phyloP scores from a whole-genome alignment of 2,888 invertebrate species.

The Iselma pallidipennis region DNA sequence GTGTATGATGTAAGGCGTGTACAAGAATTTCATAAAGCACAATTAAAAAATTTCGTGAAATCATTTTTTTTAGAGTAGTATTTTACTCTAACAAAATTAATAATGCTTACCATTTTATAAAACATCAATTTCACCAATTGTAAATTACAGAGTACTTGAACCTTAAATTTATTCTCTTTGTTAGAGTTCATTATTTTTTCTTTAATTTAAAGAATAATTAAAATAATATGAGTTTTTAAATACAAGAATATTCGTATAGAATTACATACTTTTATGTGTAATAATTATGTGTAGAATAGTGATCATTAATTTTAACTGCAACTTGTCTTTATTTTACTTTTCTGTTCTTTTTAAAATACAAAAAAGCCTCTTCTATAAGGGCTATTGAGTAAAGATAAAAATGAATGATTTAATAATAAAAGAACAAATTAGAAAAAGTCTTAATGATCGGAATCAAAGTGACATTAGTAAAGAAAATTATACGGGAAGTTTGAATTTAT shows the following conservation, averaged over 20 bases:
- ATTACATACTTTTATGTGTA: neutral
- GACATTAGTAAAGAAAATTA: slow-evolving; percentile 44
- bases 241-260: neutral
- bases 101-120: neutral
- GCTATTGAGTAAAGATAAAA: neutral
- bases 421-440: slow-evolving; percentile 25
- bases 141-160: neutral
- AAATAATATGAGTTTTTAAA: neutral
- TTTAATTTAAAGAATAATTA: neutral
- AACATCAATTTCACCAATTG: neutral
- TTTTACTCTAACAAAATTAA: no score
- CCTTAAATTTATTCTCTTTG: neutral
- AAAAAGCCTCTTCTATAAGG: no score
- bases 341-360: no score
- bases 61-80: no score
- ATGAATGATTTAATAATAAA: slow-evolving; percentile 3
- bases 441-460: slow-evolving; percentile 39
- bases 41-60: no score
- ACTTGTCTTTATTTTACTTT: no score
- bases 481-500: slow-evolving; percentile 41
- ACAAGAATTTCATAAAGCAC: no score
- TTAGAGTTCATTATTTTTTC: neutral
- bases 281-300: neutral
- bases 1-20: no score
- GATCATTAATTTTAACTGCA: neutral